Evolutionary conservation across 2,113 vertebrate species (phyloP).

Genomic region (Bambusicola thoracicus): DNA sequence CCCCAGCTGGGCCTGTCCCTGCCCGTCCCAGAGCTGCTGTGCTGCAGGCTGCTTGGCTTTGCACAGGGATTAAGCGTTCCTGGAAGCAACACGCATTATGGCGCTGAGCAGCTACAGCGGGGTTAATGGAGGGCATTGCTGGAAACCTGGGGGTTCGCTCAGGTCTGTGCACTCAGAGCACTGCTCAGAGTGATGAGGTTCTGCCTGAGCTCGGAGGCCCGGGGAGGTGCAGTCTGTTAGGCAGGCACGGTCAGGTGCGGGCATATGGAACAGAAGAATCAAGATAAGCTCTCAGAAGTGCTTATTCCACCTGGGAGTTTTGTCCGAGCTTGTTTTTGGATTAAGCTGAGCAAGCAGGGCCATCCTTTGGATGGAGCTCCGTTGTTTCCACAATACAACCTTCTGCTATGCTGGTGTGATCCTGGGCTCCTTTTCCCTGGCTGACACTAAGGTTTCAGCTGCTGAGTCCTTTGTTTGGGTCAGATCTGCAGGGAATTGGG

Average conservation of each 20-base stretch:
- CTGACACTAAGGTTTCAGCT: background rate
- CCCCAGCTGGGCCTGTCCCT: background rate
- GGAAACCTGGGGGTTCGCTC: background rate
- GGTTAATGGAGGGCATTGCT: background rate
- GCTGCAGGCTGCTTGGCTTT: background rate
- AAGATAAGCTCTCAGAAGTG: background rate
- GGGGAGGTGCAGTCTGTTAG: background rate
- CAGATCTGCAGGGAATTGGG: background rate
- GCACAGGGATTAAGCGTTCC: background rate
- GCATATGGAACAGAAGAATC: background rate
- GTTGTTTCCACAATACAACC: background rate
- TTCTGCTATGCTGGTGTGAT: background rate
- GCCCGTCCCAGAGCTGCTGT: background rate
- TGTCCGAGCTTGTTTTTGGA: background rate
- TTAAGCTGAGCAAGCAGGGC: background rate
- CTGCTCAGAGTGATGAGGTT: background rate
- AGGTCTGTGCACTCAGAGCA: background rate
- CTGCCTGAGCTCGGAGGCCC: background rate
- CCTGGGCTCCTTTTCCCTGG: background rate
- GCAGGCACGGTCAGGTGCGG: background rate
- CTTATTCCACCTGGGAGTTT: background rate
- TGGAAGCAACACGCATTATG: background rate
- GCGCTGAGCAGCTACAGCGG: background rate
- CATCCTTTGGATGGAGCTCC: background rate
- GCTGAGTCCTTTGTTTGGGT: background rate